Percentiles rank a stretch among this genome's conserved stretches.
Evolutionary conservation across 2,797 vertebrate genomes (phyloP).

Genomic region (Pangasius krempfi): DNA sequence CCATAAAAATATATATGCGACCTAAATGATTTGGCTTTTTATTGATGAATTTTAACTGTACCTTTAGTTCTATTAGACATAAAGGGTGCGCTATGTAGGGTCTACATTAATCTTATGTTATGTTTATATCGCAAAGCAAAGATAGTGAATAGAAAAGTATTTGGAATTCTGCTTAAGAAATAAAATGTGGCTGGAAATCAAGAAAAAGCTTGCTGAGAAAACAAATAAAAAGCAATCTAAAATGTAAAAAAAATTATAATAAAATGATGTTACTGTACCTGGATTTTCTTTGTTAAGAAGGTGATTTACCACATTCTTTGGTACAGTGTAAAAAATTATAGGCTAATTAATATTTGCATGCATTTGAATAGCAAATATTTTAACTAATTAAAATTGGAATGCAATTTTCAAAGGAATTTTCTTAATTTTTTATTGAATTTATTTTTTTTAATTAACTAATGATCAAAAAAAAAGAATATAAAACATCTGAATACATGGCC

Average conservation of each 20-base stretch:
- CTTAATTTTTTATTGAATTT: not conserved
- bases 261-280: not conserved
- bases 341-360: not conserved
- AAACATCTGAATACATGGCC: not conserved
- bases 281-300: not conserved
- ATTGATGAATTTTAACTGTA: not conserved
- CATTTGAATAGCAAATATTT: not conserved
- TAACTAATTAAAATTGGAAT: not conserved
- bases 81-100: not conserved
- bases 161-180: not conserved
- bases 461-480: not conserved
- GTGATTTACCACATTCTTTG: not conserved
- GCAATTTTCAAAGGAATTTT: not conserved
- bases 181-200: not conserved
- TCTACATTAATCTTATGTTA: not conserved
- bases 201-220: not conserved
- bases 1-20: not conserved
- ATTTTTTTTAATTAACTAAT: not conserved
- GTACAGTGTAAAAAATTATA: not conserved
- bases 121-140: not conserved
- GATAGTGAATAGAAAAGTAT: not conserved
- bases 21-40: not conserved
- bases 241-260: not conserved
- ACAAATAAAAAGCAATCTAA: not conserved
- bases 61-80: not conserved